phyloP scores from a whole-genome alignment of 2,888 invertebrate species.

The Lasioglossum vierecki region DNA sequence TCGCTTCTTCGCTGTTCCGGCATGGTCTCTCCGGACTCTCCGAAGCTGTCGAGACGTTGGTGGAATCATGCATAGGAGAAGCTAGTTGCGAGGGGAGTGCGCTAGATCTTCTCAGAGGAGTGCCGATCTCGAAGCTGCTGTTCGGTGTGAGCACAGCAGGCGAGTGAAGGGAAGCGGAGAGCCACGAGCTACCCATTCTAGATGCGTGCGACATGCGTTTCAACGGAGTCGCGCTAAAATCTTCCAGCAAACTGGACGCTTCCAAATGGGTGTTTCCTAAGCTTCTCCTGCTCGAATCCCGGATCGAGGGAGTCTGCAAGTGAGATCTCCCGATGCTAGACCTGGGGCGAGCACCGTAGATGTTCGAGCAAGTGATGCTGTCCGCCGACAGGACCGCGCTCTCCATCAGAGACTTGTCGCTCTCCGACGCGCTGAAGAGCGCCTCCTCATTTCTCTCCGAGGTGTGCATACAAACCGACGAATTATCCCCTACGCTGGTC shows the following conservation, averaged over 20 bases:
- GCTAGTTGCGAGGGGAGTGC: neutral
- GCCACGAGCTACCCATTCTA: slow-evolving; percentile 24
- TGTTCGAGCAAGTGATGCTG: slow-evolving; percentile 50
- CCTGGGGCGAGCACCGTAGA: slow-evolving; percentile 74
- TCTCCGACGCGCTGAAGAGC: slow-evolving; percentile 67
- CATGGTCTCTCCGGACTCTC: neutral
- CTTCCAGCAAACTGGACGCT: neutral
- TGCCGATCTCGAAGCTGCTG: slow-evolving; percentile 68
- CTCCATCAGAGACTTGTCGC: slow-evolving; percentile 65
- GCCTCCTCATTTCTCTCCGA: slow-evolving; percentile 56
- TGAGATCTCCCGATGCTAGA: slow-evolving; percentile 75
- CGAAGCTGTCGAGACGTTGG: neutral
- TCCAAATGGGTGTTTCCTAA: neutral
- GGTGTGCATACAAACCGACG: slow-evolving; percentile 10
- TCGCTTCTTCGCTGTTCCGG: slow-evolving; percentile 3
- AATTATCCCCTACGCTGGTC: slow-evolving; percentile 36
- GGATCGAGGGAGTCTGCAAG: slow-evolving; percentile 39
- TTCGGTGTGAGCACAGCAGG: slow-evolving; percentile 71
- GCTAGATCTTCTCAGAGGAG: neutral
- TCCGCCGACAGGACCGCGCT: slow-evolving; percentile 68
- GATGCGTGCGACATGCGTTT: neutral
- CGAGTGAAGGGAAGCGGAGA: slow-evolving; percentile 62
- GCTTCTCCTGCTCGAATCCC: slow-evolving; percentile 21
- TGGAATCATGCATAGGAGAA: neutral
- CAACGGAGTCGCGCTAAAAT: neutral